Conservation (phyloP, 2,888 invertebrate species). For the Ochropleura leucogaster region DNA sequence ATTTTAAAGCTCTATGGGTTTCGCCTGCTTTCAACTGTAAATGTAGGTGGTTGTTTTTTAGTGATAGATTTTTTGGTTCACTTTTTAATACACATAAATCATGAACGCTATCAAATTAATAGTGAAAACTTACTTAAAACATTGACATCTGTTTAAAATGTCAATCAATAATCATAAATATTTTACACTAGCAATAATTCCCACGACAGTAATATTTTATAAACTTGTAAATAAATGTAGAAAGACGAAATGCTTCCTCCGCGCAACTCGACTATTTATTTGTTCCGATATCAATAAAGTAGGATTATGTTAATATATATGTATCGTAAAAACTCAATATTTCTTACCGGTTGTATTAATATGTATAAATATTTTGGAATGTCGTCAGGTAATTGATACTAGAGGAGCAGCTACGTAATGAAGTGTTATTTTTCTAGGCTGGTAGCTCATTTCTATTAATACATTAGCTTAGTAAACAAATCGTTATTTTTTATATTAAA, state of each 20-base stretch:
- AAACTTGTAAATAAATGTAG: conserved; percentile 9
- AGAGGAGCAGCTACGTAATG: not conserved
- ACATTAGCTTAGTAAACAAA: not conserved
- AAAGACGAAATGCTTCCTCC: conserved; percentile 15
- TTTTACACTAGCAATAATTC: conserved; percentile 44
- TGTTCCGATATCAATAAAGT: conserved; percentile 53
- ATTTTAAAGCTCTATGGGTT: too few relatives aligned
- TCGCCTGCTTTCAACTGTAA: too few relatives aligned
- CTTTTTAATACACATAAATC: not conserved
- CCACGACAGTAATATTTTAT: conserved; percentile 39
- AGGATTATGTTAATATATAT: conserved; percentile 55
- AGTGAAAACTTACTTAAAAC: conserved; percentile 43
- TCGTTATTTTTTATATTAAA: not conserved
- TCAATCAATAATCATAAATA: conserved; percentile 54
- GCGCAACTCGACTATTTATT: conserved; percentile 27
- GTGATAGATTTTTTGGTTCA: too few relatives aligned
- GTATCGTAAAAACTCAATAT: conserved; percentile 42
- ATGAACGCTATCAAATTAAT: conserved; percentile 25
- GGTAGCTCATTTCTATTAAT: not conserved
- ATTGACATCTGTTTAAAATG: conserved; percentile 33
- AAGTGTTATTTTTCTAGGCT: not conserved
- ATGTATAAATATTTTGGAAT: conserved; percentile 38
- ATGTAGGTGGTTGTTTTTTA: too few relatives aligned
- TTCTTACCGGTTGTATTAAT: conserved; percentile 35
- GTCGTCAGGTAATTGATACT: conserved; percentile 18